Evolutionary conservation across 2,797 vertebrate species (phyloP).

Genomic region (Rhinella marina): DNA sequence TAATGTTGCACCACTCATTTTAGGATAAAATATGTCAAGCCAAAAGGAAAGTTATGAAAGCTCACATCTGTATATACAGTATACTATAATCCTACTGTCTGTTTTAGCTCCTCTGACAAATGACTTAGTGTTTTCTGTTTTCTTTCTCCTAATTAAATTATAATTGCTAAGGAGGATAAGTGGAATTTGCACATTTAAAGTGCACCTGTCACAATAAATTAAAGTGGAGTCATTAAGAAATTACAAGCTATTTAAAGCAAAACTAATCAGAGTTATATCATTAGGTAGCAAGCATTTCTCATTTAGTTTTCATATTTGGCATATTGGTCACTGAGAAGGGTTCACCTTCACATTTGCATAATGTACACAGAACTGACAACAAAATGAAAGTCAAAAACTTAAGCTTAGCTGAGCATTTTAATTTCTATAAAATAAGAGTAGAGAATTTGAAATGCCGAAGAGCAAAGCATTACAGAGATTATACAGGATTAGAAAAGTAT

Average conservation of each 20-base stretch:
- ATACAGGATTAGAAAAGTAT: too few relatives aligned
- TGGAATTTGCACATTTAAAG: constrained; percentile 2
- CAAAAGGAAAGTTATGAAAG: too few relatives aligned
- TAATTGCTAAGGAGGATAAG: background rate
- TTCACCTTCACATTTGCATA: background rate
- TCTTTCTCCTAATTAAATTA: background rate
- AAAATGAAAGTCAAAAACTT: background rate
- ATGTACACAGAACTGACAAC: background rate
- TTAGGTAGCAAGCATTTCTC: background rate
- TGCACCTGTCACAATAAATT: constrained; percentile 16
- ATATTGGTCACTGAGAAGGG: background rate
- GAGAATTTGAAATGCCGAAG: too few relatives aligned
- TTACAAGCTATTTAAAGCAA: background rate
- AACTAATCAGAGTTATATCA: background rate
- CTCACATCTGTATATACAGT: too few relatives aligned
- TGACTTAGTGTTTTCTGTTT: background rate
- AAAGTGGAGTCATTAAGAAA: background rate
- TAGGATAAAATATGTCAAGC: too few relatives aligned
- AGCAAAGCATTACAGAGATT: too few relatives aligned
- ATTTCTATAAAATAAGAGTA: too few relatives aligned
- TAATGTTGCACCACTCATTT: too few relatives aligned
- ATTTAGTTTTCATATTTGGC: background rate
- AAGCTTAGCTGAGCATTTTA: background rate
- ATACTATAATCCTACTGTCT: background rate
- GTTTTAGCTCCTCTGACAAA: background rate